Base-by-base conservation (phyloP, 2,797 vertebrate genomes). In the Garrulus glandarius region DNA sequence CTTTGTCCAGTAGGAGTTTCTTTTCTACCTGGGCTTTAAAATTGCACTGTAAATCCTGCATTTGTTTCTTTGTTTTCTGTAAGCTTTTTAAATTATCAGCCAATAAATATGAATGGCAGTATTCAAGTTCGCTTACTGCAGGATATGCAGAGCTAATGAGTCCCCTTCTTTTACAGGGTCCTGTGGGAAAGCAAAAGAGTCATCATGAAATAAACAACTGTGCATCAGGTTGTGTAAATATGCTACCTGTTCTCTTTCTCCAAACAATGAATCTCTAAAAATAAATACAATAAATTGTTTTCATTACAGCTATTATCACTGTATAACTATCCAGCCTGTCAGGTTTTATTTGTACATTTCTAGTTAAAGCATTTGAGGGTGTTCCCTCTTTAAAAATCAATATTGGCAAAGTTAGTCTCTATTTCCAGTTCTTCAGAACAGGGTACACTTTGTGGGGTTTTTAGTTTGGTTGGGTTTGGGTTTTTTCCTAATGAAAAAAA, bases 401-500 rank as follows among this genome's bases (percentile, higher is more conserved):
- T 6, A 22, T 5, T 65, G 19, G 5, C 14, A 21, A 72, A 53
- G 8, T 52, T 65, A 4, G 1, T 64, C n/a, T 57, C 10, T 9
- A n/a, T 50, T 79, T 79, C 19, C 14, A 21, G 1, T n/a, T 37
- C 21, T 47, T 29, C 22, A 70, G 11, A 41, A 26, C 10, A 49
- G 17, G 24, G 53, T 32, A 32, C 4, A 17, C 12, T 44, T 57
- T 2, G 4, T 24, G 3, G 2, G 5, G 8, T 5, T 29, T 60
- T 52, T 41, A 41, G 26, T 53, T 60, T 53, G 17, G 6, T 32
- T 74, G 1, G 4, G 2, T 39, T 52, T 72, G 5, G 0, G 7
- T 36, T n/a, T 37, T 23, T 44, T 15, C 18, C 13, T 27, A 36
- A 57, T 17, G 9, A 34, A 36, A 56, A 57, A 57, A 60, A 68